Conservation (phyloP, 2,113 vertebrate species). For the Tylochromis polylepis region DNA sequence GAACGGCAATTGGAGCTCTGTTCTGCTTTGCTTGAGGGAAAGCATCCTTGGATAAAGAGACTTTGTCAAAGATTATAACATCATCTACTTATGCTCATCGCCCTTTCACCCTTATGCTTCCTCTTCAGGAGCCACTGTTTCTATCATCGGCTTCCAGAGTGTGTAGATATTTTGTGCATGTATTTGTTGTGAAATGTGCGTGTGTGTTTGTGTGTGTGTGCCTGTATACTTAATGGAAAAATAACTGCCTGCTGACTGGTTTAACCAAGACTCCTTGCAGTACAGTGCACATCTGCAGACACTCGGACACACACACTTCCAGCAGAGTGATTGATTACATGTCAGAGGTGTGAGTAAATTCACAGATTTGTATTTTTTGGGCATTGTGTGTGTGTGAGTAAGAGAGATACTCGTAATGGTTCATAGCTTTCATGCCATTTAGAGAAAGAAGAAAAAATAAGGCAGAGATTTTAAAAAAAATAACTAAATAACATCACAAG, state of each 20-base stretch:
- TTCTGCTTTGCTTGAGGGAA: not conserved
- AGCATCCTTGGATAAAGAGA: not conserved
- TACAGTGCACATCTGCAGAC: slow-evolving; percentile 28
- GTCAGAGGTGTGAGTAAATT: not conserved
- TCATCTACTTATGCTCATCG: not conserved
- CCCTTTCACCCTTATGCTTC: not conserved
- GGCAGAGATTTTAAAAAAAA: not conserved
- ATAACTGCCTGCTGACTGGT: slow-evolving; percentile 21
- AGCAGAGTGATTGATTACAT: slow-evolving; percentile 35
- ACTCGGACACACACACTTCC: not conserved
- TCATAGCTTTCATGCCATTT: not conserved
- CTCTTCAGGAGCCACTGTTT: not conserved
- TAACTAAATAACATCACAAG: not conserved
- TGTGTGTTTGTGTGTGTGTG: not conserved
- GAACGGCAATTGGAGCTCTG: not conserved
- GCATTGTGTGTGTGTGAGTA: not conserved
- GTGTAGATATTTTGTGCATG: not conserved
- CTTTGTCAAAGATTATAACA: not conserved
- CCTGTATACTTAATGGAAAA: not conserved
- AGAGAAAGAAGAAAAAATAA: not conserved
- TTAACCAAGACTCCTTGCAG: slow-evolving; percentile 11
- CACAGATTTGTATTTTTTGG: not conserved
- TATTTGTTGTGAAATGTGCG: not conserved
- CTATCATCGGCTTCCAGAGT: not conserved
- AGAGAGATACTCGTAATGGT: not conserved